Percentiles rank a stretch among this genome's conserved stretches.
These are phyloP conservation scores for Ctenicera cuprea DNA, from an alignment of 2,888 invertebrate genomes.

Conservation along the genomic window DNA sequence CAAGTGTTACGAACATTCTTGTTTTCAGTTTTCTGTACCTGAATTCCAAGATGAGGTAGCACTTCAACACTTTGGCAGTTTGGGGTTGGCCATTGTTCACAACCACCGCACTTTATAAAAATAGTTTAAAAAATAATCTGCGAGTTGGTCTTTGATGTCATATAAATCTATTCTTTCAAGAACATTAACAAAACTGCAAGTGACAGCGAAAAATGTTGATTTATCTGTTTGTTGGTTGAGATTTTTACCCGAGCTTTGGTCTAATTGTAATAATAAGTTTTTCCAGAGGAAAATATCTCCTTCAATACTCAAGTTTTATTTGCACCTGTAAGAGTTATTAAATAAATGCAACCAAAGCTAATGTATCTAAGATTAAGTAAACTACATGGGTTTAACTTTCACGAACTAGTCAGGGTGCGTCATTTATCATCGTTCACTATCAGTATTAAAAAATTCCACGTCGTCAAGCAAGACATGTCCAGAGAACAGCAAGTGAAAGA, in stretches of 20 bases:
- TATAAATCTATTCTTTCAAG: too few relatives aligned
- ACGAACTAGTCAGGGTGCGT: not conserved
- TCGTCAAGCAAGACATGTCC: conserved; percentile 50
- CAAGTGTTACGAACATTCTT: conserved; percentile 28
- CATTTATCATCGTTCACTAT: conserved; percentile 32
- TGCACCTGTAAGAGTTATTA: too few relatives aligned
- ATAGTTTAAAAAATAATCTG: not conserved
- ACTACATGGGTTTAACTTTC: not conserved
- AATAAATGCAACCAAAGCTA: not conserved
- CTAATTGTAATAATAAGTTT: too few relatives aligned
- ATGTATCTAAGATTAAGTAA: not conserved
- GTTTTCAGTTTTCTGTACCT: conserved; percentile 22
- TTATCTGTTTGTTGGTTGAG: too few relatives aligned
- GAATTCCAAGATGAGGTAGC: not conserved
- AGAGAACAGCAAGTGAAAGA: conserved; percentile 54
- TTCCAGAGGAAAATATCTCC: too few relatives aligned
- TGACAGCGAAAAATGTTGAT: too few relatives aligned
- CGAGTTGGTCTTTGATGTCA: not conserved
- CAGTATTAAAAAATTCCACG: conserved; percentile 33
- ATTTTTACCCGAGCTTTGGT: too few relatives aligned
- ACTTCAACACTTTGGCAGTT: too few relatives aligned
- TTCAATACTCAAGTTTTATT: too few relatives aligned
- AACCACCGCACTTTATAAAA: not conserved
- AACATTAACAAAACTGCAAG: too few relatives aligned
- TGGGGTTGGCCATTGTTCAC: too few relatives aligned